Evolutionary conservation across 2,797 vertebrate species (phyloP).

Genomic region (Amblyopsis hoosieri): DNA sequence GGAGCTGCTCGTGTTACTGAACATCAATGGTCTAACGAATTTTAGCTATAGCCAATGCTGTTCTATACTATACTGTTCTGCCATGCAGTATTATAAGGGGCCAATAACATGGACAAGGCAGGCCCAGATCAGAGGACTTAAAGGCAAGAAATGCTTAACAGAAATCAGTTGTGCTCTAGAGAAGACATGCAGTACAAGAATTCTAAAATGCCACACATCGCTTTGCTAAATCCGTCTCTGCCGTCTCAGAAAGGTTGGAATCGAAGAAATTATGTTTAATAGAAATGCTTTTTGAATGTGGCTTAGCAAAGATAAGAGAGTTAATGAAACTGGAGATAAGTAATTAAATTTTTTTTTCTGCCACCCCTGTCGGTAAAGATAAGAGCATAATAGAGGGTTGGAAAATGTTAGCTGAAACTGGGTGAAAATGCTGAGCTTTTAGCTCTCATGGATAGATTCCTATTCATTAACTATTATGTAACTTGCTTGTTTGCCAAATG

Average conservation of each 20-base stretch:
- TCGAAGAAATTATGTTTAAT: slow-evolving; percentile 43
- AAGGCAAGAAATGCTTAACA: too few species aligned
- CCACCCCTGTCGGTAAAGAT: slow-evolving; percentile 58
- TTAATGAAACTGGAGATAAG: slow-evolving; percentile 73
- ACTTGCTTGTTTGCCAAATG: slow-evolving; percentile 22
- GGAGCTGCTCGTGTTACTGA: too few species aligned
- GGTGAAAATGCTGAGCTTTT: slow-evolving; percentile 40
- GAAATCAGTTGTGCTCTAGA: too few species aligned
- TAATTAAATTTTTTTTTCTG: slow-evolving; percentile 70
- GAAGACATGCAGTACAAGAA: too few species aligned
- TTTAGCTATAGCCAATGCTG: too few species aligned
- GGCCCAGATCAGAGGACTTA: too few species aligned
- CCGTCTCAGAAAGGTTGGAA: slow-evolving; percentile 28
- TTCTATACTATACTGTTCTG: too few species aligned
- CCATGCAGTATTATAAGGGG: too few species aligned
- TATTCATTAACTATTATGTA: slow-evolving; percentile 43
- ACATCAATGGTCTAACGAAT: too few species aligned
- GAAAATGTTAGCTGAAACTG: slow-evolving; percentile 37
- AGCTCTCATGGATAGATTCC: slow-evolving; percentile 27
- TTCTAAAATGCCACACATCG: too few species aligned
- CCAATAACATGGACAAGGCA: too few species aligned
- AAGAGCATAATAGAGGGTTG: slow-evolving; percentile 50
- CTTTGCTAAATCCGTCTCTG: not conserved
- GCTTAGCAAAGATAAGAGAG: slow-evolving; percentile 62
- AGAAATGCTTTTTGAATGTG: slow-evolving; percentile 64